A percentile compares a stretch with the other conserved stretches of the same genome.
Evolutionary conservation across 2,113 vertebrate species (phyloP).

Genomic region (Lepidothrix coronata): DNA sequence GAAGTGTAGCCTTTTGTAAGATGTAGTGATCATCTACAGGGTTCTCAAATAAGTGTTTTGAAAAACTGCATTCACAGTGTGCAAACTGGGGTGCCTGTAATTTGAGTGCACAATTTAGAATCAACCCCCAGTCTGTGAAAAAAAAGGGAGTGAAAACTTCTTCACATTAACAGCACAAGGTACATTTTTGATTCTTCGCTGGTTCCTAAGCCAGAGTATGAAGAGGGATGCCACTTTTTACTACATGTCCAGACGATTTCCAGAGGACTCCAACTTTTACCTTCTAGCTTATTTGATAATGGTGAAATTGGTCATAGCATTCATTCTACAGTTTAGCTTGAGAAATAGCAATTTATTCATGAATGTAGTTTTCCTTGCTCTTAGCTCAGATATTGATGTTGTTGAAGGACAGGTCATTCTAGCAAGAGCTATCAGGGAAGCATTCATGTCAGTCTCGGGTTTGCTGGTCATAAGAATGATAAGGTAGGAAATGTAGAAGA

Average conservation of each 20-base stretch:
- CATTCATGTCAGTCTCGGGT: neutral
- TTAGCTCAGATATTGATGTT: neutral
- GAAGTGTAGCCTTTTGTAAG: neutral
- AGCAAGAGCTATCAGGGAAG: neutral
- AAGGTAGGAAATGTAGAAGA: neutral
- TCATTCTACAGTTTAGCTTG: neutral
- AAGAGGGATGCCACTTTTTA: neutral
- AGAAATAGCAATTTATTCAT: neutral
- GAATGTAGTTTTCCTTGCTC: neutral
- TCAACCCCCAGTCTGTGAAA: neutral
- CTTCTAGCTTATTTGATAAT: neutral
- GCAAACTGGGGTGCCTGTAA: neutral
- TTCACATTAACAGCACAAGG: neutral
- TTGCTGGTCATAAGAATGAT: neutral
- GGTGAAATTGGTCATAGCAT: neutral
- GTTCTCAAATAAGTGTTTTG: neutral
- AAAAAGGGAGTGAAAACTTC: neutral
- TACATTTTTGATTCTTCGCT: neutral
- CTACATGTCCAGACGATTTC: neutral
- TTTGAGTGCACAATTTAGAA: neutral
- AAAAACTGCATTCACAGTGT: neutral
- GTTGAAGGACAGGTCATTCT: neutral
- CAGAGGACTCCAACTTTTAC: neutral
- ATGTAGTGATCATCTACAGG: fast-evolving
- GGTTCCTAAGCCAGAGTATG: neutral